Conservation (phyloP, 2,113 vertebrate species). For the Gymnogyps californianus region DNA sequence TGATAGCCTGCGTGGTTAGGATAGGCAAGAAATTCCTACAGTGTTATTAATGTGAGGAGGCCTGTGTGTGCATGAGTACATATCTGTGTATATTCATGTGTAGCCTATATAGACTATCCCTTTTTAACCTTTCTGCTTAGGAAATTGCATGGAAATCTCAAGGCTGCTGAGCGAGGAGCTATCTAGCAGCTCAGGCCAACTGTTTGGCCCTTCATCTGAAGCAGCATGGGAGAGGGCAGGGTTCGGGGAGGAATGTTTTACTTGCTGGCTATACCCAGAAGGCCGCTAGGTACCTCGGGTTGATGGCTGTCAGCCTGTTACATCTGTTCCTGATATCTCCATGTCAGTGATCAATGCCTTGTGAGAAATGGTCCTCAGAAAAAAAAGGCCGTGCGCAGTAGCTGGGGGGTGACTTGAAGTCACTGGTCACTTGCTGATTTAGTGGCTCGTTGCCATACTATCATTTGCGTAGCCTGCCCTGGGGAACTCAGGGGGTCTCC, state of each 20-base stretch:
- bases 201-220: neutral
- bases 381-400: neutral
- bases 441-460: neutral
- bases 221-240: neutral
- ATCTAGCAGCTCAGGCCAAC: neutral
- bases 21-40: neutral
- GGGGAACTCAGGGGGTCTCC: neutral
- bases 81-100: neutral
- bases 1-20: neutral
- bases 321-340: neutral
- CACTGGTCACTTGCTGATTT: neutral
- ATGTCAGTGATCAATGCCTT: neutral
- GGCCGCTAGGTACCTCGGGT: neutral
- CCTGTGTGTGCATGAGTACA: neutral
- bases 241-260: neutral
- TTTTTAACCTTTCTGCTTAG: neutral
- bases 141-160: neutral
- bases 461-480: neutral
- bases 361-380: neutral
- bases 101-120: neutral
- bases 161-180: neutral
- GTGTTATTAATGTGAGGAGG: neutral
- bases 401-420: neutral
- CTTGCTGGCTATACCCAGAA: neutral
- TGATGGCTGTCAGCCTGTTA: neutral